A percentile compares a stretch with the other conserved stretches of the same genome.
phyloP scores from a whole-genome alignment of 2,888 invertebrate genomes.

The Labia minor region DNA sequence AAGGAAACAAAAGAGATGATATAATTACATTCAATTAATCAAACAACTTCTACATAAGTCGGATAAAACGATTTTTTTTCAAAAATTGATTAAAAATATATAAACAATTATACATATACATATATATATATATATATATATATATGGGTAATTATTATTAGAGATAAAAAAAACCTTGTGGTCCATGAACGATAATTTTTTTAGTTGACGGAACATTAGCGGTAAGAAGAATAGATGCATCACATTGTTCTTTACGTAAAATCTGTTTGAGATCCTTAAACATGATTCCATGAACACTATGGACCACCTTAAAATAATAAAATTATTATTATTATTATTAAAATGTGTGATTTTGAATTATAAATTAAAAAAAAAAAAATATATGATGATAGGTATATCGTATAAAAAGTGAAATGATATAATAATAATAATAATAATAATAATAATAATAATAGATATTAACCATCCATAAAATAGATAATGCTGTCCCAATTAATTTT shows the following conservation, averaged over 20 bases:
- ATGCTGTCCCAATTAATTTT: slow-evolving; percentile 84
- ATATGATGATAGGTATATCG: not conserved
- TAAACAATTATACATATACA: too few species aligned
- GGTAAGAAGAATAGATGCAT: slow-evolving; percentile 91
- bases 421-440: slow-evolving; percentile 8
- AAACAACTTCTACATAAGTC: too few species aligned
- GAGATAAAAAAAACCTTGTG: slow-evolving; percentile 44
- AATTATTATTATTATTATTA: not conserved
- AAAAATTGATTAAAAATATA: too few species aligned
- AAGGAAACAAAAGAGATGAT: too few species aligned
- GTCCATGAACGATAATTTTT: slow-evolving; percentile 95
- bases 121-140: too few species aligned
- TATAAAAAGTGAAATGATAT: slow-evolving; percentile 14
- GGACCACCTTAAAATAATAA: slow-evolving; percentile 77
- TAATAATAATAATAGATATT: slow-evolving; percentile 28
- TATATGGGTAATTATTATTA: not conserved
- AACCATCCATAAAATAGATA: slow-evolving; percentile 95
- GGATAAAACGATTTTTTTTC: too few species aligned
- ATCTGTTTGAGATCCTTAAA: slow-evolving; percentile 99
- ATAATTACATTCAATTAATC: too few species aligned
- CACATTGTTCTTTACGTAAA: slow-evolving; percentile 95
- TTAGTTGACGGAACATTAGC: slow-evolving; percentile 99
- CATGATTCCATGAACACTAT: slow-evolving; percentile 97
- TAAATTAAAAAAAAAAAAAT: slow-evolving; percentile 3
- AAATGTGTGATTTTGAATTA: slow-evolving; percentile 17